A percentile compares a stretch with the other conserved stretches of the same genome.
Evolutionary conservation across 2,888 invertebrate genomes (phyloP).

Genomic region (Ophion ventricosus): DNA sequence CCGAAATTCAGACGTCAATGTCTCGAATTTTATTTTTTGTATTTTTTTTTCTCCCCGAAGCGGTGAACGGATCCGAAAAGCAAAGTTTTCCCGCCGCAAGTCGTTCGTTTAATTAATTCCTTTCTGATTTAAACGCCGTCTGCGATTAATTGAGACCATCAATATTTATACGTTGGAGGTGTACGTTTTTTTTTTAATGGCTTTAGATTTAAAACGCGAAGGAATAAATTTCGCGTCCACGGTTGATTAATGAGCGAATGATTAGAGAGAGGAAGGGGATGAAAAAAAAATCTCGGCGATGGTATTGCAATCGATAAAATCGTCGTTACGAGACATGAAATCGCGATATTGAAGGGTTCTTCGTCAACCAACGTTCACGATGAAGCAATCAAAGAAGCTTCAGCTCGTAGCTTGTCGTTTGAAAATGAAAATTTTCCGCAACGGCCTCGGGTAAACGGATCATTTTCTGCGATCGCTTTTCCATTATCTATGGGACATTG

Average conservation of each 20-base stretch:
- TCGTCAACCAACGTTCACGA: constrained; percentile 17
- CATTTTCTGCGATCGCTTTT: constrained; percentile 36
- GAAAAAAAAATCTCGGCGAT: not conserved
- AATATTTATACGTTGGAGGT: constrained; percentile 13
- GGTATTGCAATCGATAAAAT: constrained; percentile 21
- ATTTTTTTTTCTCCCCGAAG: not conserved
- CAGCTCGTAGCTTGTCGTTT: not conserved
- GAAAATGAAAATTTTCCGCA: constrained; percentile 40
- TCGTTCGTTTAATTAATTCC: constrained; percentile 16
- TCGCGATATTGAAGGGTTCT: not conserved
- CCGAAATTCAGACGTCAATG: not conserved
- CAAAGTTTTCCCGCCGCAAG: not conserved
- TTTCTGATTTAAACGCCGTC: not conserved
- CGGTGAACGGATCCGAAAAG: not conserved
- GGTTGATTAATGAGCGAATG: not conserved
- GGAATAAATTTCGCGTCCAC: not conserved
- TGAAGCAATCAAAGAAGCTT: constrained; percentile 37
- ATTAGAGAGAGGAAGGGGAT: not conserved
- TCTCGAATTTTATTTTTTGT: not conserved
- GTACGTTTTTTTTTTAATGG: constrained; percentile 1
- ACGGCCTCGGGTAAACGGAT: constrained; percentile 9
- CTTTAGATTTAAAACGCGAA: not conserved
- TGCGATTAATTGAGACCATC: constrained; percentile 10
- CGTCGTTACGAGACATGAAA: constrained; percentile 5
- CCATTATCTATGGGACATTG: constrained; percentile 45